Base-by-base conservation (phyloP, 2,888 invertebrate genomes). In the Lasiommata megera region DNA sequence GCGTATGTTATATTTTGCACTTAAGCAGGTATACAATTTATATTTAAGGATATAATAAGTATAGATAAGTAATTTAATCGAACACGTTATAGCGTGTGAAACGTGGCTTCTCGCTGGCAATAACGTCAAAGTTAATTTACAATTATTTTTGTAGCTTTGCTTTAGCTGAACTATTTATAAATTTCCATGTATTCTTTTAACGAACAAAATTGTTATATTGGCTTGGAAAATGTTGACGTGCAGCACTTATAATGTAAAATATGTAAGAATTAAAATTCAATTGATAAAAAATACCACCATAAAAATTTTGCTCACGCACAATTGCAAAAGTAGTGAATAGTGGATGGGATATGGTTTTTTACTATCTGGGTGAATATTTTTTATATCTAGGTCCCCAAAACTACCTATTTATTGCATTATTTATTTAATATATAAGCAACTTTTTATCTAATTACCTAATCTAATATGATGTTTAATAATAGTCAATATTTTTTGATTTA, bases 251-350 rank as follows among this genome's bases (percentile, higher is more conserved):
- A 11, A 11, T 34, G 34, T 34, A 34, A 11, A 34, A 34, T 34
- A 34, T 34, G 34, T 11, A 34, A 34, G 3, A 5, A 3, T 23
- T 34, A 11, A 11, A 9, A 34, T 34, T 23, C 23, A 11, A n/a
- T n/a, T 36, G n/a, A 48, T 18, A 37, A 23, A 8, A 31, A 51
- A 38, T 14, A 28, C n/a, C 38, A 38, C 29, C 3, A 48, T 34
- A 34, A 37, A 38, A 11, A 28, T 48, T 50, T 56, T 31, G 53
- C 36, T 41, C 41, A 43, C 58, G 58, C 58, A 54, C 53, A 54
- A 58, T 40, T 46, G 40, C 18, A 34, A 34, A 29, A 9, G 1
- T 36, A 40, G 16, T 43, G 12, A 6, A 12, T 11, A 14, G 12
- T 40, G 1, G 28, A 8, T 50, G 11, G 23, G n/a, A 34, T 50